Base-by-base conservation (phyloP, 2,797 vertebrate species). In the Odontamblyopus rebecca region DNA sequence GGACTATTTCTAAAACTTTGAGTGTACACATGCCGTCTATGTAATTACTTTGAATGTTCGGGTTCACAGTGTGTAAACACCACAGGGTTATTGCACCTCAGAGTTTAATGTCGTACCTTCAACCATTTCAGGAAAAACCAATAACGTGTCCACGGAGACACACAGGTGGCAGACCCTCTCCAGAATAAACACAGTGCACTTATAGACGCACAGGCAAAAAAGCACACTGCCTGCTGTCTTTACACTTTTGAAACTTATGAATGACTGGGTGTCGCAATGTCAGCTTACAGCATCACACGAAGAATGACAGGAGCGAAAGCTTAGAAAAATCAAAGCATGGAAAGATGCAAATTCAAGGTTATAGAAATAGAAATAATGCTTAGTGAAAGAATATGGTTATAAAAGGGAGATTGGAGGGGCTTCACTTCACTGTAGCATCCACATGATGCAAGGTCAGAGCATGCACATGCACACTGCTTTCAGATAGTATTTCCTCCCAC, bases 201-300 rank as follows among this genome's bases (percentile, higher is more conserved):
- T 48, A 48, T 1, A 48, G 44, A 48, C 3, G 3, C 44, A 7
- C 3, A 26, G 18, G 7, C 6, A n/a, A n/a, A 53, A 53, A 53
- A 19, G 7, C 19, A 53, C 18, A 4, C 18, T 16, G 59, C 15
- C 59, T 29, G 64, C 57, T 76, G 74, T 50, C 59, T 70, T 79
- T 79, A 76, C 80, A 85, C 44, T 48, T 48, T 15, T 48, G 44
- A 48, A 48, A 48, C 12, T 48, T 48, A 4, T 48, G 44, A 71
- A 60, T 70, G 68, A 85, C 77, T 74, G 74, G 89, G 81, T 77
- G 56, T 56, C 15, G 30, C 30, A 69, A 29, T 86, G 93, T 89
- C 85, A 92, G 91, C 51, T 90, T 93, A 16, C 82, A 86, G 60
- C 56, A 61, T 26, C 66, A 63, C 54, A 68, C 2, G 63, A 69